phyloP scores from a whole-genome alignment of 2,113 vertebrate species.

The Epinephelus fuscoguttatus region DNA sequence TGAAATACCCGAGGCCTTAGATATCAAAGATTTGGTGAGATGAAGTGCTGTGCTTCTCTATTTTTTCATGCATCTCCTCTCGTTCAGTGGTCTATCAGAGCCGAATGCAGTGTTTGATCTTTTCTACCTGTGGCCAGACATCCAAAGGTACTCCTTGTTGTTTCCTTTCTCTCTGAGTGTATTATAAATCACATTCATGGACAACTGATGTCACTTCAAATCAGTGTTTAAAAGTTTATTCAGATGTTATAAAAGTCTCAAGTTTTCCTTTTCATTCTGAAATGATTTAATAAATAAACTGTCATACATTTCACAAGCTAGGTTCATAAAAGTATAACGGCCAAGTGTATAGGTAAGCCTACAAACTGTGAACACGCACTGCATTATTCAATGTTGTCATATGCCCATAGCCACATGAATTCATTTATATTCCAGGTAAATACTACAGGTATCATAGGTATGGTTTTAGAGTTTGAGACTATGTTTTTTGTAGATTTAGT shows the following conservation, averaged over 20 bases:
- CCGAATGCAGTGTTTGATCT: slow-evolving; percentile 50
- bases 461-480: slow-evolving; percentile 65
- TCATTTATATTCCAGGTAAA: slow-evolving; percentile 68
- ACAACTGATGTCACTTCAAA: slow-evolving; percentile 54
- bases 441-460: slow-evolving; percentile 64
- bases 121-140: slow-evolving; percentile 62
- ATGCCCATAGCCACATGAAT: slow-evolving; percentile 44
- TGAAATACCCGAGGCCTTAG: slow-evolving; percentile 82
- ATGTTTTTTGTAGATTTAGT: slow-evolving; percentile 76
- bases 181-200: slow-evolving; percentile 51
- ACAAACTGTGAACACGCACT: slow-evolving; percentile 63
- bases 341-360: slow-evolving; percentile 45
- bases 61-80: slow-evolving; percentile 71
- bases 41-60: slow-evolving; percentile 56
- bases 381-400: slow-evolving; percentile 49
- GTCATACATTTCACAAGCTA: slow-evolving; percentile 44
- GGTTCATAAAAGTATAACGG: slow-evolving; percentile 32
- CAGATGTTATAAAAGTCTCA: slow-evolving; percentile 31
- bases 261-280: slow-evolving; percentile 26
- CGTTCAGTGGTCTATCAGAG: slow-evolving; percentile 48
- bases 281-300: slow-evolving; percentile 31
- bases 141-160: slow-evolving; percentile 49
- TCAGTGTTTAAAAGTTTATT: slow-evolving; percentile 28
- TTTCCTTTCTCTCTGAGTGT: slow-evolving; percentile 50
- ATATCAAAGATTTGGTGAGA: slow-evolving; percentile 68